These are phyloP conservation scores for Tursiops truncatus DNA, from an alignment of 2,113 vertebrate species.

Conservation along the genomic window DNA sequence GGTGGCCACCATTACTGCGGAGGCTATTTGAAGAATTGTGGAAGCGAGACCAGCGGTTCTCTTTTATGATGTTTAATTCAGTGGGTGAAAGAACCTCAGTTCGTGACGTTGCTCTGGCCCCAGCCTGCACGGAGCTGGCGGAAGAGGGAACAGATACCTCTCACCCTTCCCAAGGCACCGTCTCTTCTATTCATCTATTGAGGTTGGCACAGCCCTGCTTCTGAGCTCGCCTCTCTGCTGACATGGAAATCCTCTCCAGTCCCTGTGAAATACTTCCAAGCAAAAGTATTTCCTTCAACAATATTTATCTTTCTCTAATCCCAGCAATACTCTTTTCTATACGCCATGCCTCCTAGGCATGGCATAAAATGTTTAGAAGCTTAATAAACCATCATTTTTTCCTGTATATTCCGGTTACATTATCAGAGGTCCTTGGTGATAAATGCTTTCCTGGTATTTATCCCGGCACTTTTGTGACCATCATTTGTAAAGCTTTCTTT, in stretches of 20 bases:
- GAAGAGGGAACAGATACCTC: background rate
- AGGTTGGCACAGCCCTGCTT: background rate
- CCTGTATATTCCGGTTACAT: background rate
- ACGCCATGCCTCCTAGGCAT: background rate
- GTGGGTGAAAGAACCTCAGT: background rate
- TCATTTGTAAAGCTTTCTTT: conserved; percentile 70
- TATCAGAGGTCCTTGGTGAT: background rate
- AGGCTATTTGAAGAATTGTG: background rate
- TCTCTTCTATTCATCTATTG: conserved; percentile 33
- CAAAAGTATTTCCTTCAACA: conserved; percentile 19
- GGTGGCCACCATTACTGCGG: fast-evolving
- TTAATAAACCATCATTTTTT: background rate
- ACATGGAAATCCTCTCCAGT: background rate
- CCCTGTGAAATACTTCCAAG: background rate
- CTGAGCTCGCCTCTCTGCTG: background rate
- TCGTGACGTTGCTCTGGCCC: background rate
- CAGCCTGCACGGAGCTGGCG: background rate
- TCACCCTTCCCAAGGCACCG: background rate
- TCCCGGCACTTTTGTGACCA: background rate
- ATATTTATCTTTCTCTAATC: conserved; percentile 5
- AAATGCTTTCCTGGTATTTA: conserved; percentile 63
- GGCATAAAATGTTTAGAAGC: background rate
- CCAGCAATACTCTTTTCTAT: background rate
- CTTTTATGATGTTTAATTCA: conserved; percentile 69
- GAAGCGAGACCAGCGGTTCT: background rate